phyloP scores from a whole-genome alignment of 2,797 vertebrate species.

The Clarias laeviceps region DNA sequence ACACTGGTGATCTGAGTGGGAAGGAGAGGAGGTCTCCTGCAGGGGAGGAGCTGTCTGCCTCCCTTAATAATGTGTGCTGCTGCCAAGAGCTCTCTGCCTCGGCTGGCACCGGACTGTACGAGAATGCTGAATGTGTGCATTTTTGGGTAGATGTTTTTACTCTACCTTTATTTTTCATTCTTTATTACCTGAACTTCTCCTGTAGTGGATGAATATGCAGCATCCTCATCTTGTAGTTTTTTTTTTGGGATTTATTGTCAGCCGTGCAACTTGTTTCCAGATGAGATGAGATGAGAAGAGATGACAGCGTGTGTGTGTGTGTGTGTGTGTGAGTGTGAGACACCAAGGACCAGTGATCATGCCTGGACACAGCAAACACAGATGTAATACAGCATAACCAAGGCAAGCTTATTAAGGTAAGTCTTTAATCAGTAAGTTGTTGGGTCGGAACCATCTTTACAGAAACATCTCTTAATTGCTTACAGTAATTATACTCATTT shows the following conservation, averaged over 20 bases:
- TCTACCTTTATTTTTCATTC: background rate
- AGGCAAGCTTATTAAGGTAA: background rate
- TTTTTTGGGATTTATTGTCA: background rate
- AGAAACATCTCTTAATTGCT: too few relatives aligned
- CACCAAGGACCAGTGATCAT: background rate
- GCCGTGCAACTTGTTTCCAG: background rate
- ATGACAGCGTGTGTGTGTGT: background rate
- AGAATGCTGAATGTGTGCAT: background rate
- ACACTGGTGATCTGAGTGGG: background rate
- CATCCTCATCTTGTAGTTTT: background rate
- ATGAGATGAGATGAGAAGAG: conserved; percentile 3
- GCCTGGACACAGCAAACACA: background rate
- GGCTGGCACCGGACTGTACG: background rate
- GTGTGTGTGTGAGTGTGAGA: too few relatives aligned
- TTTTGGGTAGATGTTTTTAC: background rate
- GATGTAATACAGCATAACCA: background rate
- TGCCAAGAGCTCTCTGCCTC: conserved; percentile 2
- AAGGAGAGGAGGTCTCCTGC: background rate
- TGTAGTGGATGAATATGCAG: background rate
- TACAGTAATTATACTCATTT: too few relatives aligned
- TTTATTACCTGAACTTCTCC: background rate
- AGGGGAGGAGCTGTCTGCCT: background rate
- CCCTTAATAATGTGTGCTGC: background rate
- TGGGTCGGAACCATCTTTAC: too few relatives aligned
- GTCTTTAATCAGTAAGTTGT: too few relatives aligned